Evolutionary conservation across 1,140 invertebrate genomes (phyloP), one percentile per base, ranked within the genome.

Genomic region (Ceratina australensis): DNA sequence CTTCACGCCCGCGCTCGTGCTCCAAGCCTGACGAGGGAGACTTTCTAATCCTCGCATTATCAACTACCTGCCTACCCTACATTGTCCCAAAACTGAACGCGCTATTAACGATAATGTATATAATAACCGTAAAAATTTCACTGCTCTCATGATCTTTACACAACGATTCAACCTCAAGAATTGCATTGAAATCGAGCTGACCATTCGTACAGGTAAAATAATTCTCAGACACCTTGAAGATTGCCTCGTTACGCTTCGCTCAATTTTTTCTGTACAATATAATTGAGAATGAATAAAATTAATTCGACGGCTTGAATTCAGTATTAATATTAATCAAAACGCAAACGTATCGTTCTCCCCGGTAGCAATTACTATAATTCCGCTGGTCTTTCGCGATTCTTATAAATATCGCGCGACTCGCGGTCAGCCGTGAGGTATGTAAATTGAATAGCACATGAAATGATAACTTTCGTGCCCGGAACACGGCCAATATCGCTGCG

Each of bases 11-110:
- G 71, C 56, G 64, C 76, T 84, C 72, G 24, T 81, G 74, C 65
- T 78, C 65, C 22, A 20, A 76, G 50, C 64, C 33, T 22, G 26
- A 33, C n/a, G 22, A 67, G 67, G 50, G 73, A 76, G 78, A 88
- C 87, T 88, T 88, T 88, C 87, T 86, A 88, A 86, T 57, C 68
- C 59, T 61, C 16, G 59, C 57, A 28, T 57, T 78, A 65, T 26
- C 13, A 20, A 26, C 42, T 65, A 47, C 59, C 65, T 22, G 20
- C 28, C 49, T 26, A 47, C 18, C n/a, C 73, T n/a, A 26, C 26
- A 52, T 60, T 33, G 49, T 54, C 50, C 49, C n/a, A 16, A 49
- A 60, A 28, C 47, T 20, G 0, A 13, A 16, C 52, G 1, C 60
- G 49, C 28, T 18, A n/a, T 59, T 71, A 59, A 71, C 54, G 42